phyloP scores from a whole-genome alignment of 2,113 vertebrate species.

The Sarotherodon lohbergeri region DNA sequence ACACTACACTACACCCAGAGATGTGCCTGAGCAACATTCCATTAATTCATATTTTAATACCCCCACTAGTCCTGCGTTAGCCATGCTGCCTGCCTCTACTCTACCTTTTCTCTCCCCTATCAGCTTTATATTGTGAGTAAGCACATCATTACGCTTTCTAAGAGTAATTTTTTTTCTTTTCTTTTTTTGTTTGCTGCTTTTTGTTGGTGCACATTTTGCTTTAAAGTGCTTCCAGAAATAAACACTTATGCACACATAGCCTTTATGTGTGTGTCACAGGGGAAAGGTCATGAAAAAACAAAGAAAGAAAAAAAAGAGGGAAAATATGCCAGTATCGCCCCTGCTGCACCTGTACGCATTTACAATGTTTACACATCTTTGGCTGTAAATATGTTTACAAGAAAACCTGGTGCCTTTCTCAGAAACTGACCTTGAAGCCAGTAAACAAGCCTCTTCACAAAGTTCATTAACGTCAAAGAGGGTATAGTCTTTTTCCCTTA shows the following conservation, averaged over 20 bases:
- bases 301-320: neutral
- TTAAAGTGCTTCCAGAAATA: constrained; percentile 34
- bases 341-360: constrained; percentile 58
- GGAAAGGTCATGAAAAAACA: constrained; percentile 24
- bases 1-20: constrained; percentile 60
- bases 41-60: constrained; percentile 76
- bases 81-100: constrained; percentile 4
- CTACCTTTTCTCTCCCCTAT: neutral
- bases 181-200: neutral
- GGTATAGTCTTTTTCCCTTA: constrained; percentile 9
- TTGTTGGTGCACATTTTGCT: neutral
- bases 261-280: constrained; percentile 11
- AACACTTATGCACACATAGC: constrained; percentile 16
- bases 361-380: constrained; percentile 65
- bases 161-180: neutral
- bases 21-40: constrained; percentile 66
- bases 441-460: constrained; percentile 64
- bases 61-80: constrained; percentile 27
- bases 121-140: constrained; percentile 28
- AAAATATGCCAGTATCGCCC: constrained; percentile 20
- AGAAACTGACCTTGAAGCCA: constrained; percentile 72
- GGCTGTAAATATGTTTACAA: constrained; percentile 72
- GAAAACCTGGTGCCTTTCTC: constrained; percentile 59
- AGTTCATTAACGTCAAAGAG: constrained; percentile 66
- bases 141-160: constrained; percentile 39